Evolutionary conservation across 2,797 vertebrate species (phyloP), one percentile per base, ranked within the genome.

Genomic region (Oceanodroma leucorhoa): DNA sequence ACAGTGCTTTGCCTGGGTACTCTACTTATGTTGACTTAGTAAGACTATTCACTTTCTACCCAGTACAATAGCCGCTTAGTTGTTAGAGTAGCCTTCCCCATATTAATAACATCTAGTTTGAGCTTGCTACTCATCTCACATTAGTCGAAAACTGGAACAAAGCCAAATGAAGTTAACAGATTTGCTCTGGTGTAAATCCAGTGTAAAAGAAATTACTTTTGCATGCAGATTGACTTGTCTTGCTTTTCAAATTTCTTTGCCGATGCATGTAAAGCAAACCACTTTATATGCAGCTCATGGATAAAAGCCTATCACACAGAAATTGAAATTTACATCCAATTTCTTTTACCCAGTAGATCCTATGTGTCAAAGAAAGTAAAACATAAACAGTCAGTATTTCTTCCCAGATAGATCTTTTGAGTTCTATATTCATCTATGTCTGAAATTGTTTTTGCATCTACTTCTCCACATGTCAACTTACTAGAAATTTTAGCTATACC

Each of bases 321-420:
- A 92, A 89, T 61, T 71, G 45, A 87, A 96, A 90, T 87, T 80
- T 83, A 55, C 40, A 61, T 85, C 50, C 46, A 48, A 64, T 89
- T 93, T 91, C n/a, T 80, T 93, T 81, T 77, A 36, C 34, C 19
- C 27, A 43, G 36, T 53, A 71, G 48, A 55, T 80, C 17, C 5
- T 80, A 29, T 22, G 29, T 73, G 34, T 87, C 41, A 85, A 85
- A 85, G 53, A 41, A 66, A 65, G 48, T 83, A 90, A 94, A 83
- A 73, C 8, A 36, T 32, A 70, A 93, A 61, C 6, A 66, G 21
- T 5, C 16, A 0, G 3, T 77, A 57, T 53, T 72, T 83, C 45
- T 89, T 78, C 30, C 40, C 51, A 53, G 26, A 43, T 6, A 71
- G 15, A 57, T 38, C 11, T 71, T 87, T 65, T 45, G 17, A 66